Evolutionary conservation across 2,113 vertebrate species (phyloP), one percentile per base, ranked within the genome.

Genomic region (Indicator indicator): DNA sequence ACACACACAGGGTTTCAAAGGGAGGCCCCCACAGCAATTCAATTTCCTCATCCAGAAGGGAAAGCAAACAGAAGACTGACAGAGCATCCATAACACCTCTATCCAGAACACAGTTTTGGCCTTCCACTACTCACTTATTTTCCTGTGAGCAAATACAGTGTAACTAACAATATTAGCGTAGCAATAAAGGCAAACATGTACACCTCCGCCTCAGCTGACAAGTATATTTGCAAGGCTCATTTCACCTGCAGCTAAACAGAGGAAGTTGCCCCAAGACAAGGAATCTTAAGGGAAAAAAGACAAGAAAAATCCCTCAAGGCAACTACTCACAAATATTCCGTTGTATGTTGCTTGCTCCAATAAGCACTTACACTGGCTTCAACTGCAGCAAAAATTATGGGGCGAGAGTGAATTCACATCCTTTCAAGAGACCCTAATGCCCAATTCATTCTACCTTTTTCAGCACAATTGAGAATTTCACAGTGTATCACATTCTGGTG

Each of bases 241-340:
- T 94, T 91, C 81, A 84, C 68, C 84, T 88, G 52, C 83, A 90
- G 82, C 62, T 88, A 56, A 88, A 91, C n/a, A 85, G 36, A 74
- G 15, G 64, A 94, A 88, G 69, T 44, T 90, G 69, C 86, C 48
- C 38, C 42, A 68, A 86, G 85, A 94, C 52, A 88, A 10, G 60
- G 69, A 83, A 94, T 68, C 69, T 70, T 81, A 59, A 69, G 17
- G 15, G 55, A 65, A 82, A 72, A 84, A 56, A 33, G 12, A 74
- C 11, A 10, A 74, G n/a, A 83, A 77, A 89, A 90, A 74, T 81
- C 76, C 60, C 80, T 86, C 60, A 74, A 83, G 88, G 86, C 76
- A 94, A 17, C 32, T 5, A 28, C 46, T 82, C 21, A 59, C 79
- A 88, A 93, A 89, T 67, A 71, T 3, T 62, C 48, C 73, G 60